Evolutionary conservation across 2,888 invertebrate species (phyloP).

Genomic region (Abrostola tripartita): DNA sequence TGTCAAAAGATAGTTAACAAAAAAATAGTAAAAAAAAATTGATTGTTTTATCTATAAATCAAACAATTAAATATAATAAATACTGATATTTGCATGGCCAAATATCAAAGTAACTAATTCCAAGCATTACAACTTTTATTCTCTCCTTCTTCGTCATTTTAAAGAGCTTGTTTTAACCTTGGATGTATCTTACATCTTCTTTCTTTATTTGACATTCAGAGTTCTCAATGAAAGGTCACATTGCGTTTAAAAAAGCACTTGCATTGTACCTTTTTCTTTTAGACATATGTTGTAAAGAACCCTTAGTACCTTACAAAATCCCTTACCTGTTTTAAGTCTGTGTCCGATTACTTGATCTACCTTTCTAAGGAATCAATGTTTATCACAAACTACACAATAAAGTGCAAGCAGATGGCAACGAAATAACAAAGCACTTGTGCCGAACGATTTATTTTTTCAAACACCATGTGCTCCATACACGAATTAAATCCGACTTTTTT

Average conservation of each 20-base stretch:
- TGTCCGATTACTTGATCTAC: conserved; percentile 45
- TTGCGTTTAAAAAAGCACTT: conserved; percentile 30
- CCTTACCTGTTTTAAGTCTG: conserved; percentile 50
- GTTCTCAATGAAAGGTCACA: conserved; percentile 25
- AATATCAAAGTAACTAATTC: too few species aligned
- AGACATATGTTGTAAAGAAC: conserved; percentile 15
- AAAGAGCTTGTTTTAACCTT: neutral
- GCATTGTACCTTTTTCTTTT: conserved; percentile 33
- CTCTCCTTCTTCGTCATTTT: neutral
- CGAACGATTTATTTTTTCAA: conserved; percentile 81
- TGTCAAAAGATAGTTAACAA: too few species aligned
- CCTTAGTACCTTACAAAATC: conserved; percentile 29
- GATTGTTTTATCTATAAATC: too few species aligned
- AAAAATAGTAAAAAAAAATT: too few species aligned
- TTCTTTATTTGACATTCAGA: conserved; percentile 7
- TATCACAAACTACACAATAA: conserved; percentile 66
- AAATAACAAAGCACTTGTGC: conserved; percentile 80
- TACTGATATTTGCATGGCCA: too few species aligned
- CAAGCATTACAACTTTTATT: neutral
- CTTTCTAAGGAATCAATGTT: conserved; percentile 51
- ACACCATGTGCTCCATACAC: conserved; percentile 78
- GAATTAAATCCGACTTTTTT: conserved; percentile 73
- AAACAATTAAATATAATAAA: too few species aligned
- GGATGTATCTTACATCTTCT: neutral
- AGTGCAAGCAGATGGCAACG: conserved; percentile 79